Conservation (phyloP, 2,797 vertebrate genomes). For the Ctenopoma kingsleyae region DNA sequence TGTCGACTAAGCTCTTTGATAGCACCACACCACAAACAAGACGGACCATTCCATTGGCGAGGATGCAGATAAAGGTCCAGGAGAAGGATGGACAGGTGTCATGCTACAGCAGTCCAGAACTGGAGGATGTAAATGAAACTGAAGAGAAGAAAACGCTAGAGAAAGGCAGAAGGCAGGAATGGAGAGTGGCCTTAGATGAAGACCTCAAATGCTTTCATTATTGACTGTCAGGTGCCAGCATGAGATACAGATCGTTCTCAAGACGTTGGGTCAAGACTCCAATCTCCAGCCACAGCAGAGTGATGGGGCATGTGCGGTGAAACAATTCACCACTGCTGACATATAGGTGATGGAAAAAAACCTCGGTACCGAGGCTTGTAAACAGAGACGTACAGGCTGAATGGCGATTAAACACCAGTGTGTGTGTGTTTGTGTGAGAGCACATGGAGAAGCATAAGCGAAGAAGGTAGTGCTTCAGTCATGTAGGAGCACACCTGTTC, state of each 20-base stretch:
- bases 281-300: conserved; percentile 69
- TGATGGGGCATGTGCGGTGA: conserved; percentile 42
- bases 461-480: conserved; percentile 20
- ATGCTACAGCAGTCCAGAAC: conserved; percentile 16
- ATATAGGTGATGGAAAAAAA: conserved; percentile 42
- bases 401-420: conserved; percentile 7
- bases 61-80: conserved; percentile 30
- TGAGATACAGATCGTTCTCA: conserved; percentile 69
- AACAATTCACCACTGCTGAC: conserved; percentile 67
- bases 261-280: conserved; percentile 79
- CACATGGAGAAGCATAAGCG: neutral
- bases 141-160: neutral
- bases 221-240: conserved; percentile 74
- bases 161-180: conserved; percentile 12
- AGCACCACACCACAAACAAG: conserved; percentile 49
- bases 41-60: conserved; percentile 37
- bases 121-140: conserved; percentile 24
- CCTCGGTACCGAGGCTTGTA: conserved; percentile 12
- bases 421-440: neutral
- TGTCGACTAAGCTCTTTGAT: conserved; percentile 44
- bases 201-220: conserved; percentile 78
- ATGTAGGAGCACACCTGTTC: conserved; percentile 10
- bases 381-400: conserved; percentile 42
- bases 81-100: conserved; percentile 52
- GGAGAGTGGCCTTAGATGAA: conserved; percentile 58